Evolutionary conservation across 2,113 vertebrate species (phyloP).

Genomic region (Erythrocercus mccallii): DNA sequence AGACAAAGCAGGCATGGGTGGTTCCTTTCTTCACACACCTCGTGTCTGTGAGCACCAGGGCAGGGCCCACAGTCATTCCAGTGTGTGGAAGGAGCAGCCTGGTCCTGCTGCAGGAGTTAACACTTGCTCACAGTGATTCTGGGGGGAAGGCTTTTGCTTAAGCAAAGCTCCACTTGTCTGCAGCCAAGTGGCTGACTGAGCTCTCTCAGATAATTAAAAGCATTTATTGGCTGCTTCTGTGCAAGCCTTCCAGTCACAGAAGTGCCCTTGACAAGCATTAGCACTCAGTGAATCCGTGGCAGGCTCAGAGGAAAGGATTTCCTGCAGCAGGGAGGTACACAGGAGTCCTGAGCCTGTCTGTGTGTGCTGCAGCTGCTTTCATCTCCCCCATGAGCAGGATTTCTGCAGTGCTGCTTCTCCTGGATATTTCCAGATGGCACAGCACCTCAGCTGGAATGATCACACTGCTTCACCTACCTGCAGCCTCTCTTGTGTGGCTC

Average conservation of each 20-base stretch:
- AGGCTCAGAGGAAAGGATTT: not conserved
- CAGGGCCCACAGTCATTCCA: not conserved
- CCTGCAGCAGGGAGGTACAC: not conserved
- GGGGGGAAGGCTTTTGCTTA: not conserved
- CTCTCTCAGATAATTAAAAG: not conserved
- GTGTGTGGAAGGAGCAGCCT: not conserved
- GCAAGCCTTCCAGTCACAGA: not conserved
- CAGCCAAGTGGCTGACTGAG: not conserved
- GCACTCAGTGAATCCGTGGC: not conserved
- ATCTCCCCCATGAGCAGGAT: accelerated
- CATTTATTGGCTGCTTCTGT: not conserved
- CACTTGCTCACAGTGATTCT: not conserved
- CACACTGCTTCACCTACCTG: not conserved
- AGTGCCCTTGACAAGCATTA: not conserved
- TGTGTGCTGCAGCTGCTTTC: not conserved
- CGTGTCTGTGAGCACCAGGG: not conserved
- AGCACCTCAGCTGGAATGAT: not conserved
- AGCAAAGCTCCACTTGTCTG: not conserved
- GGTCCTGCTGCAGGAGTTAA: not conserved
- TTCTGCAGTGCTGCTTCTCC: not conserved
- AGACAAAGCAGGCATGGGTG: not conserved
- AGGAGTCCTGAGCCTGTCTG: not conserved
- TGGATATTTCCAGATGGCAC: not conserved
- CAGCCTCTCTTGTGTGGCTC: not conserved
- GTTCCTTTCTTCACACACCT: not conserved